Percentiles rank a stretch among this genome's conserved stretches.
Conservation (phyloP, 2,797 vertebrate genomes). For the Perodicticus potto region DNA sequence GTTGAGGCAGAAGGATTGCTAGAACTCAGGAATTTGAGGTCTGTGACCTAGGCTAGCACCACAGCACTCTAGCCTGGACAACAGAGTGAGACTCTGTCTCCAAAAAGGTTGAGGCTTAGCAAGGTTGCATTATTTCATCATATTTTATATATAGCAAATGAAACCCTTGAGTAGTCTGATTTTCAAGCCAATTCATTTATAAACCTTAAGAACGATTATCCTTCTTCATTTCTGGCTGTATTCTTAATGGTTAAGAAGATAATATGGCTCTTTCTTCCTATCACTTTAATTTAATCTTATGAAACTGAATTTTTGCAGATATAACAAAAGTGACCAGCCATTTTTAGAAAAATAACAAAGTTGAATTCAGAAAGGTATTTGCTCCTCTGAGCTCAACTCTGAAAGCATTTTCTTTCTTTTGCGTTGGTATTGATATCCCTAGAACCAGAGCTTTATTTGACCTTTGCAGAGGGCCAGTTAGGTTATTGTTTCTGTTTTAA, state of each 20-base stretch:
- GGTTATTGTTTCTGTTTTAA: background rate
- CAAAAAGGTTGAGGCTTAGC: background rate
- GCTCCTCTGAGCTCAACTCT: background rate
- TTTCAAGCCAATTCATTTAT: background rate
- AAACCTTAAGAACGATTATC: background rate
- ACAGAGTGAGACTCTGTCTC: too few relatives aligned
- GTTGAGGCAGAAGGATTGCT: too few relatives aligned
- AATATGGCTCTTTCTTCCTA: background rate
- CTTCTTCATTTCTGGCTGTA: background rate
- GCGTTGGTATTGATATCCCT: background rate
- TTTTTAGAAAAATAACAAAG: constrained; percentile 2
- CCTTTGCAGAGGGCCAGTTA: background rate
- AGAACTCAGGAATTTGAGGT: too few relatives aligned
- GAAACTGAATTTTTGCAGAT: background rate
- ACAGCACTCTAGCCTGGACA: too few relatives aligned
- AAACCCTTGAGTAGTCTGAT: background rate
- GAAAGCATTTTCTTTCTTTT: background rate
- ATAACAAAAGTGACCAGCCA: background rate
- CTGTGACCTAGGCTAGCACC: too few relatives aligned
- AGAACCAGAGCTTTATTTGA: background rate
- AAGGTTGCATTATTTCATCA: background rate
- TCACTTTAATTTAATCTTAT: background rate
- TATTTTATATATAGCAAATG: background rate
- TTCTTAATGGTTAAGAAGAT: background rate
- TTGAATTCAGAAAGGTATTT: background rate